These are phyloP conservation scores for Liasis olivaceus DNA, from an alignment of 2,797 vertebrate species.

Conservation along the genomic window DNA sequence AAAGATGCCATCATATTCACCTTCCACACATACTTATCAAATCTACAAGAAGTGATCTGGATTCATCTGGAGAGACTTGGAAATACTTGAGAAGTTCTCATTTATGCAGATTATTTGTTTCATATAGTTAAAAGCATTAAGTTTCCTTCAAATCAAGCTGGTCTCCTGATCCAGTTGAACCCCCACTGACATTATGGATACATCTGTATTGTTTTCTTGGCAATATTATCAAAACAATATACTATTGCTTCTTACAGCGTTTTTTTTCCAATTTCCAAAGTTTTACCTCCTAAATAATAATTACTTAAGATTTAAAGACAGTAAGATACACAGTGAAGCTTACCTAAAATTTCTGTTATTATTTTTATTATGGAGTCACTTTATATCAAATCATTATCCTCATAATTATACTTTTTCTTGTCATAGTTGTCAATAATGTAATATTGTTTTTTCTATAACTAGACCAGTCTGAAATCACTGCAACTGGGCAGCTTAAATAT, in stretches of 20 bases:
- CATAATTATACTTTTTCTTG: not conserved
- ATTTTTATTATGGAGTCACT: not conserved
- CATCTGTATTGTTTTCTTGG: not conserved
- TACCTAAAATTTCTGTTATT: not conserved
- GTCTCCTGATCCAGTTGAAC: not conserved
- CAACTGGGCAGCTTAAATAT: slow-evolving; percentile 8
- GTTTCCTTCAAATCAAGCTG: not conserved
- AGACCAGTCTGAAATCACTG: not conserved
- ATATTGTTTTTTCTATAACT: not conserved
- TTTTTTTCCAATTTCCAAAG: not conserved
- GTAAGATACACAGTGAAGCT: not conserved
- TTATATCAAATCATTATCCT: not conserved
- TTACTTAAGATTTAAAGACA: not conserved
- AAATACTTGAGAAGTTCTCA: not conserved
- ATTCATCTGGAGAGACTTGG: not conserved
- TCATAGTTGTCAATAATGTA: not conserved
- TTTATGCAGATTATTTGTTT: not conserved
- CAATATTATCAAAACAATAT: not conserved
- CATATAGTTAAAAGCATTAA: not conserved
- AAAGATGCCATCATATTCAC: slow-evolving; percentile 28
- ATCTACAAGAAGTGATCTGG: not conserved
- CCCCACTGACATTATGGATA: not conserved
- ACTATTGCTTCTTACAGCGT: not conserved
- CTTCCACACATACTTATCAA: not conserved
- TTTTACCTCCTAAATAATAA: not conserved